Base-by-base conservation (phyloP, 1,140 invertebrate species). In the Drosophila willistoni region DNA sequence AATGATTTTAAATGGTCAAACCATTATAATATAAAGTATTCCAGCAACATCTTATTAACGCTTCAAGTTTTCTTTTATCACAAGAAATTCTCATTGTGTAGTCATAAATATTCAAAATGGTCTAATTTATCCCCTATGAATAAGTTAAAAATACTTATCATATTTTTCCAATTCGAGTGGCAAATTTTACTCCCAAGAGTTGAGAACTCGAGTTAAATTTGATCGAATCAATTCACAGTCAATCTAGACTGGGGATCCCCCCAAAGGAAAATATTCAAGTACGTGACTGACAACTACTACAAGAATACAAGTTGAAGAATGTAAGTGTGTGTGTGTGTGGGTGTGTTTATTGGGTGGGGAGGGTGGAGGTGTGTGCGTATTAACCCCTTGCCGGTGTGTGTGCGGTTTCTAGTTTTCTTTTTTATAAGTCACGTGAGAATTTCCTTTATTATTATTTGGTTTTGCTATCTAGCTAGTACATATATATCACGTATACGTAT, bases 401-500 rank as follows among this genome's bases (percentile, higher is more conserved):
- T 63, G 54, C 22, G 68, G 39, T 77, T 77, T 22, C 44, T 51
- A 51, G 44, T 51, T 51, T 51, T 51, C 19, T 22, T 64, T 29
- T 87, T 89, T 89, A 87, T 90, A 81, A 80, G 84, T 89, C 84
- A 89, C 84, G 84, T 89, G 84, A 89, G 84, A 89, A 90, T 89
- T 89, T 79, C 71, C 77, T 84, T 89, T 84, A 84, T 90, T 89
- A 84, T 89, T 89, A 89, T 84, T 89, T 89, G 29, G 14, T 57
- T 13, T 61, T 39, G 7, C 39, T 61, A 17, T 64, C 71, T 69
- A 56, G 75, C 60, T 70, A 66, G 74, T 79, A 73, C 82, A 29
- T 29, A 29, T 6, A 79, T 62, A 85, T 82, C 83, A 70, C 79
- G 79, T 89, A 87, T 89, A 84, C 79, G 72, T 70, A 78, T 69